Conservation (phyloP, 1,140 invertebrate species). For the Aporrectodea caliginosa region DNA sequence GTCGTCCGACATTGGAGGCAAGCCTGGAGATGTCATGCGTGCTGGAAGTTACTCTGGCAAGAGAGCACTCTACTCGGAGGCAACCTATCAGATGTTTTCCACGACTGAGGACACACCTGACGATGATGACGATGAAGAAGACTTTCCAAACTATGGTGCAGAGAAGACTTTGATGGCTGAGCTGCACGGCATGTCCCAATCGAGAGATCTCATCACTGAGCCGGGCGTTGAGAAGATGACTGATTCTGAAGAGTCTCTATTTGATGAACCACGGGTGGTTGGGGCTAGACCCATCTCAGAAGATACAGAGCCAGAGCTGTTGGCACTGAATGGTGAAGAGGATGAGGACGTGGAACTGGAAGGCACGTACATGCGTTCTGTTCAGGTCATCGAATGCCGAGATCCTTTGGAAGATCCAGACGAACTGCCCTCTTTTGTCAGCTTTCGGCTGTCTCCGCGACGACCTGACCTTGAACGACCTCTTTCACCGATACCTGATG, state of each 20-base stretch:
- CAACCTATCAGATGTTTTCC: not conserved
- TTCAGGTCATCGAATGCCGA: not conserved
- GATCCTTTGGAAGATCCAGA: not conserved
- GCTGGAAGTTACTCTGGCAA: not conserved
- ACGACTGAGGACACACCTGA: not conserved
- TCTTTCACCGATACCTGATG: constrained; percentile 50
- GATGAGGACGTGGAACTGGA: constrained; percentile 56
- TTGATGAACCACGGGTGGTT: too few species aligned
- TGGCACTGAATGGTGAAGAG: constrained; percentile 56
- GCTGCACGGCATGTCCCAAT: too few species aligned
- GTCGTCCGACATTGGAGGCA: not conserved
- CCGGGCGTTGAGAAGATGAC: too few species aligned
- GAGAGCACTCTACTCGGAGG: not conserved
- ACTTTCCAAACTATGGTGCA: not conserved
- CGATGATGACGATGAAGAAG: not conserved
- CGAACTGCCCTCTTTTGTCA: not conserved
- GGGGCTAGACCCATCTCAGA: too few species aligned
- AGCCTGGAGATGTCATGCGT: not conserved
- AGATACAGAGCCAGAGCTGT: constrained; percentile 47
- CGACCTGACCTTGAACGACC: constrained; percentile 49
- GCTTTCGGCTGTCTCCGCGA: constrained; percentile 30
- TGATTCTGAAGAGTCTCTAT: too few species aligned
- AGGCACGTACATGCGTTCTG: constrained; percentile 15
- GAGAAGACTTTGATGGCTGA: not conserved
- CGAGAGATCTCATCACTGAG: too few species aligned